Base-by-base conservation (phyloP, 2,888 invertebrate species). In the Meliscaeva auricollis region DNA sequence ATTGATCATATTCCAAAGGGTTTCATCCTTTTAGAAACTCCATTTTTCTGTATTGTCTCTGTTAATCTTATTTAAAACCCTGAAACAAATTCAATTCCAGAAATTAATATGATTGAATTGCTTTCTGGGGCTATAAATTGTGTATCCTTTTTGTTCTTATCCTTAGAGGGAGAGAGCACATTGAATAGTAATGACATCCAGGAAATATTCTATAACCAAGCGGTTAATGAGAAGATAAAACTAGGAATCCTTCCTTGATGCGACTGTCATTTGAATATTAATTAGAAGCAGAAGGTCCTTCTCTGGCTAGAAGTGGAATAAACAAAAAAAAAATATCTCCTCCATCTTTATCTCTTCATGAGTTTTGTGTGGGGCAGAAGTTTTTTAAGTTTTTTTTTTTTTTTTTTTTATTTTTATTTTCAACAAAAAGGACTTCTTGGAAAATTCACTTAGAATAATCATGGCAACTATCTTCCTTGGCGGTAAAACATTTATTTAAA, bases 191-290 rank as follows among this genome's bases (percentile, higher is more conserved):
- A 64, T 83, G 69, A 62, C 60, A 44, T 62, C 30, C 46, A 30
- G 54, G 50, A 54, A 60, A 38, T 60, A 70, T 79, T 38, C 38
- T 38, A 80, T 68, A 80, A 62, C 54, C 52, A 52, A 58, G 72
- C 38, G 84, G 66, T 66, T 85, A 85, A 80, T 80, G 72, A 76
- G 75, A 66, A 79, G 76, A 79, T 56, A 72, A 62, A 80, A 66
- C 69, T 48, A 69, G 38, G 62, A 68, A 64, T 46, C 54, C 70
- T n/a, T 54, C 41, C 17, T 32, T 32, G 30, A 50, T 54, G 52
- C 9, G 22, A 38, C 46, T 58, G 50, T 76, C 73, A 56, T 72
- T 77, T 81, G 85, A 76, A 85, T 81, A 73, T 73, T 85, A 81
- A 85, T 81, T 85, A 77, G 56, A 69, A 73, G 69, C 50, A 54